Evolutionary conservation across 2,797 vertebrate species (phyloP).

Genomic region (Phrynocephalus forsythii): DNA sequence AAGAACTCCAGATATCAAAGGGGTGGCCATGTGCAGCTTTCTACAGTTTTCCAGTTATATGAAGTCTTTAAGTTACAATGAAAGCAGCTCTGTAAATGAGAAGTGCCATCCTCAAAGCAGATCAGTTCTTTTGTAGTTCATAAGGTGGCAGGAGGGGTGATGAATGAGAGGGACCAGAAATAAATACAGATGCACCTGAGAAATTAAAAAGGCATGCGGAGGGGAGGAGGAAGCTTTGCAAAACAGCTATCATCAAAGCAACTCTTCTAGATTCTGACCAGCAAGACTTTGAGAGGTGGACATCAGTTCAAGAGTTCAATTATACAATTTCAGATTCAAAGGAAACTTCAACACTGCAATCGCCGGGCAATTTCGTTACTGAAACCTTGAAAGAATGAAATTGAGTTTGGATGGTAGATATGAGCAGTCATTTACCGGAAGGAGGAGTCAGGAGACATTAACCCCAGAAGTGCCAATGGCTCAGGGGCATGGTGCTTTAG

Average conservation of each 20-base stretch:
- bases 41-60: conserved; percentile 65
- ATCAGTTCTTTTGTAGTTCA: conserved; percentile 50
- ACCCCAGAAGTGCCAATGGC: conserved; percentile 37
- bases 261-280: conserved; percentile 47
- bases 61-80: conserved; percentile 62
- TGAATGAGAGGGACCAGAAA: conserved; percentile 21
- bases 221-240: conserved; percentile 41
- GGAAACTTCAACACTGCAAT: conserved; percentile 67
- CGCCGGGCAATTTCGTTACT: conserved; percentile 58
- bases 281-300: conserved; percentile 56
- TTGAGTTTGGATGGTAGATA: conserved; percentile 62
- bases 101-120: conserved; percentile 53
- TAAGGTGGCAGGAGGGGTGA: background rate
- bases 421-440: conserved; percentile 63
- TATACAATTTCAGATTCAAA: conserved; percentile 73
- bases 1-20: conserved; percentile 62
- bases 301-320: conserved; percentile 68
- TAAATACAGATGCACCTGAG: conserved; percentile 44
- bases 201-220: conserved; percentile 54
- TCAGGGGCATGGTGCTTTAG: conserved; percentile 37
- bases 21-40: conserved; percentile 51
- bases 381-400: conserved; percentile 68
- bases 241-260: conserved; percentile 60
- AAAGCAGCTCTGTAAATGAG: conserved; percentile 65
- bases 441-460: conserved; percentile 60